Evolutionary conservation across 2,797 vertebrate species (phyloP).

Genomic region (Chaenodraco wilsoni): DNA sequence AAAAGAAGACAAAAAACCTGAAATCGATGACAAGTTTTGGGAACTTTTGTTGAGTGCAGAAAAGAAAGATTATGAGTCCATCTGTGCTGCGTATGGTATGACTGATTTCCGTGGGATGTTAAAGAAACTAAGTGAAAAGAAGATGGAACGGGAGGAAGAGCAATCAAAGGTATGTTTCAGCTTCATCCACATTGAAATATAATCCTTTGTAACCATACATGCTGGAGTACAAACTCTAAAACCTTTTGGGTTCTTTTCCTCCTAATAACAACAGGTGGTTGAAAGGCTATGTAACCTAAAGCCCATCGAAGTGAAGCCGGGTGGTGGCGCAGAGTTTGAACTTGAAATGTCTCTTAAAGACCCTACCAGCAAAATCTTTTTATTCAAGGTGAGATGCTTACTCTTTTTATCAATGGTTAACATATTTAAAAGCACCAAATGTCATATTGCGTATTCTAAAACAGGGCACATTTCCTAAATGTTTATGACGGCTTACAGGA

Average conservation of each 20-base stretch:
- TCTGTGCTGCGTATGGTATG: constrained; percentile 87
- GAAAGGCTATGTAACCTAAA: constrained; percentile 81
- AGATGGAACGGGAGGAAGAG: constrained; percentile 79
- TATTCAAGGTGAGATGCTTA: constrained; percentile 86
- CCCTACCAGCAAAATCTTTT: constrained; percentile 83
- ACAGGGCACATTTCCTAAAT: background rate
- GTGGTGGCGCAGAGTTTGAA: constrained; percentile 84
- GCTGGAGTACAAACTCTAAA: background rate
- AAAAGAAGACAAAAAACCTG: constrained; percentile 67
- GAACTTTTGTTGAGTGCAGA: constrained; percentile 88
- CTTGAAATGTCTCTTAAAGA: constrained; percentile 90
- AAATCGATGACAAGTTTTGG: constrained; percentile 86
- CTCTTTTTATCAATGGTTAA: background rate
- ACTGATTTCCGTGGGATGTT: constrained; percentile 91
- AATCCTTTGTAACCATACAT: background rate
- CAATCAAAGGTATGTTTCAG: constrained; percentile 80
- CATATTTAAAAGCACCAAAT: background rate
- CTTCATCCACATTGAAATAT: background rate
- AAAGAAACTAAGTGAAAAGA: constrained; percentile 87
- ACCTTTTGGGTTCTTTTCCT: background rate
- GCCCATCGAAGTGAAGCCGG: constrained; percentile 83
- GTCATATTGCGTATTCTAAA: background rate
- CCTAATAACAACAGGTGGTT: constrained; percentile 78
- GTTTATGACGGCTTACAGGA: constrained; percentile 76
- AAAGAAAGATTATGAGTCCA: constrained; percentile 88